Percentiles rank a stretch among this genome's conserved stretches.
phyloP scores from a whole-genome alignment of 1,140 invertebrate genomes.

The Zaprionus nigranus region DNA sequence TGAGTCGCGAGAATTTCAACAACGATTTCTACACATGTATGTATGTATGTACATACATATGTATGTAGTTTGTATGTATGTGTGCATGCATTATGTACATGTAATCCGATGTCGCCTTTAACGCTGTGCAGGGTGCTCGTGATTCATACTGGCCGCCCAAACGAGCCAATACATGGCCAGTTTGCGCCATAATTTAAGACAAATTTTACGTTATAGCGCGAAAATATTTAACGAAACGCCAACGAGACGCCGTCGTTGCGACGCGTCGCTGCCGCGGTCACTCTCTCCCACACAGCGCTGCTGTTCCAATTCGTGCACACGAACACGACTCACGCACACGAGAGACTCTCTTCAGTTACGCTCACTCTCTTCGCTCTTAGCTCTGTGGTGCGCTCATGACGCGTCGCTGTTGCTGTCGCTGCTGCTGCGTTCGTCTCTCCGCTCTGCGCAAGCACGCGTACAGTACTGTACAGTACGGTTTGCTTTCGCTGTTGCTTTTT shows the following conservation, averaged over 20 bases:
- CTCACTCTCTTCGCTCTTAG: conserved; percentile 15
- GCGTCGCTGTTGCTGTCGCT: neutral
- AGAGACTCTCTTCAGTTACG: conserved; percentile 20
- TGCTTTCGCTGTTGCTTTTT: conserved; percentile 31
- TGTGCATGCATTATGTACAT: conserved; percentile 7
- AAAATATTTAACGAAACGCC: conserved; percentile 26
- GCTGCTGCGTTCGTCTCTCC: neutral
- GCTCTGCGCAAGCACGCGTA: neutral
- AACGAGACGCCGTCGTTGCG: conserved; percentile 20
- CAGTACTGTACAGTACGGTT: conserved; percentile 56
- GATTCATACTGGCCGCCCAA: conserved; percentile 43
- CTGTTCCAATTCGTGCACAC: conserved; percentile 8
- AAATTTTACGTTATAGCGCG: conserved; percentile 34
- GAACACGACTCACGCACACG: neutral
- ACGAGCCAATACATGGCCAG: conserved; percentile 7
- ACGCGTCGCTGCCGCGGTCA: neutral
- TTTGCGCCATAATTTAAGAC: conserved; percentile 48
- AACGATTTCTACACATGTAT: conserved; percentile 23
- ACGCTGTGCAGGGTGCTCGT: conserved; percentile 32
- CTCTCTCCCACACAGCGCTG: conserved; percentile 37
- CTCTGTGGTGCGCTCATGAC: neutral
- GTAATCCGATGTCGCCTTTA: neutral
- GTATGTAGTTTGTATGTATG: neutral
- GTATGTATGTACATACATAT: neutral
- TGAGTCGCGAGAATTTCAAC: conserved; percentile 32